Conservation (phyloP, 2,797 vertebrate species). For the Tapirus indicus region DNA sequence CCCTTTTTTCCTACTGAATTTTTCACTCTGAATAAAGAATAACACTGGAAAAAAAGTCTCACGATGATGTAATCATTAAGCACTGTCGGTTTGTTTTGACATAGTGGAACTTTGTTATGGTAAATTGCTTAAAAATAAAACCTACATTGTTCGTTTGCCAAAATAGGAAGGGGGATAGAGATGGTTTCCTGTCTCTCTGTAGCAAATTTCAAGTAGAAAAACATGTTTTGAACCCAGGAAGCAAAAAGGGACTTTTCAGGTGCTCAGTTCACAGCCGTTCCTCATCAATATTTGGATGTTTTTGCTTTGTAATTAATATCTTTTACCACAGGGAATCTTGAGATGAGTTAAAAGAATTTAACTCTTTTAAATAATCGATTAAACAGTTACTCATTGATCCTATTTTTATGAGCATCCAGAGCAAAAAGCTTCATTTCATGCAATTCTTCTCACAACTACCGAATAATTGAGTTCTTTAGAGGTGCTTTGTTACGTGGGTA, state of each 20-base stretch:
- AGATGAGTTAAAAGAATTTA: conserved; percentile 52
- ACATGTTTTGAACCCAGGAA: background rate
- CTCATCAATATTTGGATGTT: background rate
- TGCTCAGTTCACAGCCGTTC: background rate
- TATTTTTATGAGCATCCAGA: conserved; percentile 46
- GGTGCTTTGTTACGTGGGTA: background rate
- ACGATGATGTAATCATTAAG: background rate
- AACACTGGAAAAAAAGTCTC: background rate
- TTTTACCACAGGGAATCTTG: background rate
- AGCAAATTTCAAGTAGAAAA: conserved; percentile 56
- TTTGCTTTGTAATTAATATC: background rate
- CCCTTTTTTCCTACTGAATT: background rate
- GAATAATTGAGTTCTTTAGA: background rate
- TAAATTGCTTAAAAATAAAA: conserved; percentile 38
- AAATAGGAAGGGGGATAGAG: background rate
- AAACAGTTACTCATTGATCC: conserved; percentile 25
- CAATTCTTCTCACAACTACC: background rate
- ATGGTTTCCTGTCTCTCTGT: conserved; percentile 2
- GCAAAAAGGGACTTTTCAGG: background rate
- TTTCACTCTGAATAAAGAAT: conserved; percentile 46
- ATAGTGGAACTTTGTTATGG: background rate
- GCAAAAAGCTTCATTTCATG: background rate
- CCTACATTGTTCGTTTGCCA: background rate
- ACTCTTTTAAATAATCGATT: conserved; percentile 26
- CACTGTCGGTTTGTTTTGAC: background rate